Evolutionary conservation across 2,888 invertebrate genomes (phyloP).

Genomic region (Dynastes maya): DNA sequence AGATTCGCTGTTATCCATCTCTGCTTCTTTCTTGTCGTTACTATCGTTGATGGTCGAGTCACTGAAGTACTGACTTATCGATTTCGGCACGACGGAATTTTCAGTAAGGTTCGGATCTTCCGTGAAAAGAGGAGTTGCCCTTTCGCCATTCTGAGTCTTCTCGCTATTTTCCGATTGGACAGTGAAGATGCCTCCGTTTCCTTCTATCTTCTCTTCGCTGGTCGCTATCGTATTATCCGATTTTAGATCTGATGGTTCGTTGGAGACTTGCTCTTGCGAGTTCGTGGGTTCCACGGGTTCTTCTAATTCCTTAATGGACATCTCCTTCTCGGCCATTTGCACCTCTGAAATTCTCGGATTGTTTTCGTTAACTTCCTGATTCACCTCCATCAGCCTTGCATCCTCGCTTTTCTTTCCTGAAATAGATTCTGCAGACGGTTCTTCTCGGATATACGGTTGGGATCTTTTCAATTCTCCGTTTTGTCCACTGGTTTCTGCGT

Average conservation of each 20-base stretch:
- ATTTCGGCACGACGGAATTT: conserved; percentile 8
- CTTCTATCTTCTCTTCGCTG: background rate
- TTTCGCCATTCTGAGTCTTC: background rate
- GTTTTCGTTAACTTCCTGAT: background rate
- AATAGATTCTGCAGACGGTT: no score
- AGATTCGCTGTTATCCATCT: no score
- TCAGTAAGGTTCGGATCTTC: background rate
- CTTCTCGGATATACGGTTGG: no score
- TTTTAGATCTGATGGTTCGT: no score
- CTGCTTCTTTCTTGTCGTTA: background rate
- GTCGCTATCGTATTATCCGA: background rate
- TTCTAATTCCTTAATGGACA: background rate
- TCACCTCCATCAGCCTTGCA: background rate
- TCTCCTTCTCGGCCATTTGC: background rate
- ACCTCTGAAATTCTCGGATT: background rate
- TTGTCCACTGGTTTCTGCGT: background rate
- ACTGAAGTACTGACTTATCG: conserved; percentile 32
- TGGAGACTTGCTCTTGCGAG: background rate
- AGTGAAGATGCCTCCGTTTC: background rate
- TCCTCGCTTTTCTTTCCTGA: background rate
- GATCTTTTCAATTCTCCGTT: background rate
- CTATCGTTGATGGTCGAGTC: background rate
- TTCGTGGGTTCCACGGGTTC: background rate
- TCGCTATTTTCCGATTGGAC: background rate
- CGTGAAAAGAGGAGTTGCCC: conserved; percentile 17